Evolutionary conservation across 2,113 vertebrate genomes (phyloP).

Genomic region (Odontesthes bonariensis): DNA sequence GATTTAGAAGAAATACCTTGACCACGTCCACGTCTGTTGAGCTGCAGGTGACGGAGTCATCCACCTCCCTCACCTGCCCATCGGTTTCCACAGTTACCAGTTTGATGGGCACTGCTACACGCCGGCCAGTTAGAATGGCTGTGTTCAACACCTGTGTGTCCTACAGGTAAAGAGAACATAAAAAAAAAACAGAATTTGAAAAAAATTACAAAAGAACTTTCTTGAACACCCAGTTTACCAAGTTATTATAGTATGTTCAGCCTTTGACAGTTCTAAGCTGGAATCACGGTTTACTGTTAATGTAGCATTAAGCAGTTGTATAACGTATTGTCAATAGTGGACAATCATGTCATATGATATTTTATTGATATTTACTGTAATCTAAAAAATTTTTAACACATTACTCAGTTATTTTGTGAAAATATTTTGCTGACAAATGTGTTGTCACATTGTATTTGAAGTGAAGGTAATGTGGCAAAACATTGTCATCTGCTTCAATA

Average conservation of each 20-base stretch:
- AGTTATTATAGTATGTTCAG: not conserved
- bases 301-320: not conserved
- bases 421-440: not conserved
- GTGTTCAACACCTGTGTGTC: constrained; percentile 85
- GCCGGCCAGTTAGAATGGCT: constrained; percentile 82
- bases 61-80: constrained; percentile 82
- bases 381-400: not conserved
- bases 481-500: not conserved
- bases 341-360: no score
- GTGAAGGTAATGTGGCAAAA: not conserved
- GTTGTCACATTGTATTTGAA: not conserved
- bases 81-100: constrained; percentile 83
- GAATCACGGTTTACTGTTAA: not conserved
- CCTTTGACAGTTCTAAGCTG: not conserved
- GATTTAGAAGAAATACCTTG: constrained; percentile 68
- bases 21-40: constrained; percentile 83
- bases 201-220: not conserved
- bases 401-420: not conserved
- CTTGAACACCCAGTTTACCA: not conserved
- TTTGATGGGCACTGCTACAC: constrained; percentile 80
- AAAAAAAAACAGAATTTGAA: not conserved
- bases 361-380: not conserved
- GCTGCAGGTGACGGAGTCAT: constrained; percentile 78
- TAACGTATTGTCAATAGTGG: not conserved
- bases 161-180: constrained; percentile 50